Evolutionary conservation across 2,888 invertebrate genomes (phyloP), one percentile per base, ranked within the genome.

Genomic region (Eumacrocentrus americanus): DNA sequence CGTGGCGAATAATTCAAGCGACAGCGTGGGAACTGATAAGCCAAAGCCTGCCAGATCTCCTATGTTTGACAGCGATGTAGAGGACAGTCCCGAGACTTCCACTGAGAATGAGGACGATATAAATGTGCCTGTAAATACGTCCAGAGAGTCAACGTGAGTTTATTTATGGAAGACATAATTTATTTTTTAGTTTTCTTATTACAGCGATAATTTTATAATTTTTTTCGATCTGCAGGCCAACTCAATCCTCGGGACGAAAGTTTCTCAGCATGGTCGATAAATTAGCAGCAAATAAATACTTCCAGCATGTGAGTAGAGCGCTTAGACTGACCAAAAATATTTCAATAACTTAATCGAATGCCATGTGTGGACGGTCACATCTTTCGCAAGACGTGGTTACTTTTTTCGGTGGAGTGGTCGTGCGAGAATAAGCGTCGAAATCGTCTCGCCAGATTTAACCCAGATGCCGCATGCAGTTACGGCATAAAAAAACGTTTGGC

Each of bases 221-320:
- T n/a, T n/a, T n/a, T n/a, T n/a, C n/a, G n/a, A n/a, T n/a, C n/a
- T 72, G n/a, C 62, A 80, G 80, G 5, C 70, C 76, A 25, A 63
- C 71, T 2, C 77, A 77, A 63, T 80, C 78, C 2, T 80, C 80
- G n/a, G 82, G 88, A 65, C 89, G 88, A 77, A 92, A 91, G 74
- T 85, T 94, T 65, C 83, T 94, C 56, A 86, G 88, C 64, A 89
- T 94, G 82, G 91, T 95, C 7, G 93, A 95, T 77, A 90, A 88
- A 77, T 89, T 95, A 65, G 90, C 95, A 0, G 89, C 91, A 20
- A 93, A 91, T 62, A 90, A 90, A 79, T 91, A 93, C 76, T 95
- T 95, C 79, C 94, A 95, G 81, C 89, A 88, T 79, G 88, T 88
- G 68, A 75, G 82, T 78, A 51, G 52, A 14, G 14, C 11, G 16